phyloP scores from a whole-genome alignment of 1,140 invertebrate genomes.

The Pseudoatta argentina region DNA sequence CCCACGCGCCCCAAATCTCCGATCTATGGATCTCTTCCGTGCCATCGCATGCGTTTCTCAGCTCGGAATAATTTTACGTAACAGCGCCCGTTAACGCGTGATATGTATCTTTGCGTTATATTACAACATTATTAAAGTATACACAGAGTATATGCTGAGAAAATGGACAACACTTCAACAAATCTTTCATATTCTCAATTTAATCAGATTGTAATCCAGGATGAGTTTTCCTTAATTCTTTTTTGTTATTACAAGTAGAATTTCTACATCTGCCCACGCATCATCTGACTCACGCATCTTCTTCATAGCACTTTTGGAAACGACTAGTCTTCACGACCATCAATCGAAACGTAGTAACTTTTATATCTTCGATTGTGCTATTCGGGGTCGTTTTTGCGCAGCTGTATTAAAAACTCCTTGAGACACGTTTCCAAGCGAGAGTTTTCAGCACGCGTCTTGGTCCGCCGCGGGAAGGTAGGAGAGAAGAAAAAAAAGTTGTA shows the following conservation, averaged over 20 bases:
- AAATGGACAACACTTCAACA: too few relatives aligned
- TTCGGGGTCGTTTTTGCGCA: not conserved
- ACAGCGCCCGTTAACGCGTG: slow-evolving; percentile 4
- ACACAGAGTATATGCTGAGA: not conserved
- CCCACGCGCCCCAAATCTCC: slow-evolving; percentile 71
- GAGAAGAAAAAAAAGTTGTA: slow-evolving; percentile 38
- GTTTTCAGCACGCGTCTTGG: slow-evolving; percentile 61
- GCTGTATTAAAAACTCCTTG: slow-evolving; percentile 38
- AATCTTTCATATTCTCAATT: not conserved
- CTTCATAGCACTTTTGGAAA: not conserved
- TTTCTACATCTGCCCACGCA: not conserved
- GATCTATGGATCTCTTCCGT: slow-evolving; percentile 65
- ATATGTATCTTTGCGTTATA: not conserved
- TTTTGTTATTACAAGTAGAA: not conserved
- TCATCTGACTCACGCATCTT: not conserved
- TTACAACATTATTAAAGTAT: slow-evolving; percentile 18
- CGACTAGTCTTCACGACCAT: not conserved
- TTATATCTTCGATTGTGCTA: not conserved
- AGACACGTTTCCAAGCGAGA: slow-evolving; percentile 34
- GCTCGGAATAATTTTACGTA: slow-evolving; percentile 74
- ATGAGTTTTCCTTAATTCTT: not conserved
- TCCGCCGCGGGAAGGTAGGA: slow-evolving; percentile 1
- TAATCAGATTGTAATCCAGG: not conserved
- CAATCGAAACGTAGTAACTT: slow-evolving; percentile 26
- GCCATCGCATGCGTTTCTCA: slow-evolving; percentile 62